These are phyloP conservation scores for Pleuronectes platessa DNA, from an alignment of 2,113 vertebrate species.

Conservation along the genomic window DNA sequence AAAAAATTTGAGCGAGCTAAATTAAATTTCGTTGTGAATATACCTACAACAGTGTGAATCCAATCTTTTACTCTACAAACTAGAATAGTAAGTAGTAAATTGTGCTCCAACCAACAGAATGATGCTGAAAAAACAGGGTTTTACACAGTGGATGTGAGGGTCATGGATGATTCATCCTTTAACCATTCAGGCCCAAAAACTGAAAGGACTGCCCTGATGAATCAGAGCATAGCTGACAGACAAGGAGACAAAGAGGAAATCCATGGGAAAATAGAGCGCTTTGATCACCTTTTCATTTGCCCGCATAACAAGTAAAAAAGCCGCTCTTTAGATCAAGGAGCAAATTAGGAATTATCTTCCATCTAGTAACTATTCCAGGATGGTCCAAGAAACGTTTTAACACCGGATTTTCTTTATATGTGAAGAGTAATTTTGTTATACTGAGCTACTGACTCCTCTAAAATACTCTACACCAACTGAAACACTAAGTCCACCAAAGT, in stretches of 20 bases:
- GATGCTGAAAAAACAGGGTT: background rate
- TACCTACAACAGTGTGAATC: no score
- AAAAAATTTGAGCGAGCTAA: no score
- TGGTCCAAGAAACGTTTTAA: constrained; percentile 39
- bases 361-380: constrained; percentile 17
- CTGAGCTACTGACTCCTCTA: constrained; percentile 9
- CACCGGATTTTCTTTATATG: constrained; percentile 43
- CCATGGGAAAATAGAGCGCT: constrained; percentile 49
- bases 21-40: no score
- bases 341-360: constrained; percentile 46
- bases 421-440: constrained; percentile 50
- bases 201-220: constrained; percentile 60
- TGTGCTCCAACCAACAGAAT: no score
- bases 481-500: background rate
- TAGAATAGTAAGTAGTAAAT: no score
- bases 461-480: constrained; percentile 5
- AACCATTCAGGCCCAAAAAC: background rate
- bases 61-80: no score
- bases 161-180: constrained; percentile 32
- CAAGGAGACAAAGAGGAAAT: constrained; percentile 49
- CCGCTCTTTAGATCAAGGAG: constrained; percentile 24
- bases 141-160: background rate
- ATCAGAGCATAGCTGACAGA: constrained; percentile 45
- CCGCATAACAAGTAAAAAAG: constrained; percentile 27
- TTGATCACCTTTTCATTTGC: constrained; percentile 64